Base-by-base conservation (phyloP, 1,140 invertebrate species). In the Drosophila kepulauana region DNA sequence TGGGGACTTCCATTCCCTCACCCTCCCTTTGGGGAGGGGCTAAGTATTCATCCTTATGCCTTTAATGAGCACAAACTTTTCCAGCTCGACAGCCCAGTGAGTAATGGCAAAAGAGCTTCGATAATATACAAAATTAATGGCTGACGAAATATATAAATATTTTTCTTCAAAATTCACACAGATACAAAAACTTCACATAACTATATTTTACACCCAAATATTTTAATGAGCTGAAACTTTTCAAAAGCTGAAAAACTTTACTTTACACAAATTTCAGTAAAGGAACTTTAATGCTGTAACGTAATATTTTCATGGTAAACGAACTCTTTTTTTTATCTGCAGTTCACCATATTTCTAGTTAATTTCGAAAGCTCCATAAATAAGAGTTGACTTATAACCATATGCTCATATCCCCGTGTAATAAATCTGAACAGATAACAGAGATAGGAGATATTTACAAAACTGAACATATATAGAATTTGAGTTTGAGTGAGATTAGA, bases 41-140 rank as follows among this genome's bases (percentile, higher is more conserved):
- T 33, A 52, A 52, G 28, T 33, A 52, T 52, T 33, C 28, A 11
- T 52, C n/a, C 51, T 52, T 52, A 52, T 52, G 11, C 51, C 20
- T 49, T 49, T 49, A 49, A 49, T 49, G 48, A 49, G 48, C 48
- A 49, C 15, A 10, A 49, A 49, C 16, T 49, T 25, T 25, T 49
- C 1, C 3, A 7, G 6, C 16, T 25, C 10, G 48, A 28, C 48
- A 49, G 48, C 20, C 3, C 16, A 49, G 16, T 49, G 16, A 49
- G 48, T 49, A 5, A 49, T 25, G 7, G 48, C 48, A 25, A 10
- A 20, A 20, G 13, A 48, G 45, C 16, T 48, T 6, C 35, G 35
- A 38, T 38, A 38, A 38, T 38, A 38, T 10, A 38, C 35, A 3
- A 38, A 38, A 38, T 38, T 38, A 38, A 38, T 38, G 35, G 8